These are phyloP conservation scores for Coenonympha arcania DNA, from an alignment of 2,888 invertebrate species.

Conservation along the genomic window DNA sequence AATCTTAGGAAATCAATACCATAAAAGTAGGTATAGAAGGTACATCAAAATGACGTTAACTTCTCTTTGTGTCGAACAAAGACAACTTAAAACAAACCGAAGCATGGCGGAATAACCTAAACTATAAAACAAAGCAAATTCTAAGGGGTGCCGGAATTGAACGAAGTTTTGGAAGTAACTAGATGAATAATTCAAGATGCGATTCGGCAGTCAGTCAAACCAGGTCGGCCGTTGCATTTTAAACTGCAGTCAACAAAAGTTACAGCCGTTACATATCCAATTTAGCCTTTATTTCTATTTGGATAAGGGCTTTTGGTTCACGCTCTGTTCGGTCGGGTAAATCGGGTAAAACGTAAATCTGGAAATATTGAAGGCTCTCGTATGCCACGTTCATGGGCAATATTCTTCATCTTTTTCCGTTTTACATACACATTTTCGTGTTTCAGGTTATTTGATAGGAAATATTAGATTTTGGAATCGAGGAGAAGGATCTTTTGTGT, in stretches of 20 bases:
- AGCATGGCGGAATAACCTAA: constrained; percentile 47
- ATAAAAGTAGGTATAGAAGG: neutral
- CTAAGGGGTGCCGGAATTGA: constrained; percentile 43
- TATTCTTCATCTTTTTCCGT: constrained; percentile 47
- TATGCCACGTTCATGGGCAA: constrained; percentile 51
- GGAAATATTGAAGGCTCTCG: constrained; percentile 54
- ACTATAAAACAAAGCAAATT: constrained; percentile 62
- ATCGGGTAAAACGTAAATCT: constrained; percentile 44
- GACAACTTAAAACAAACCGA: constrained; percentile 13
- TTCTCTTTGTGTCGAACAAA: neutral
- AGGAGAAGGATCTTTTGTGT: constrained; percentile 9
- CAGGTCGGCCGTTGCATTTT: constrained; percentile 57
- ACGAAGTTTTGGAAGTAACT: constrained; percentile 55
- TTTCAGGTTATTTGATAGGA: constrained; percentile 24
- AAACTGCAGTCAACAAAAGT: constrained; percentile 34
- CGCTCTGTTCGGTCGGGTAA: neutral
- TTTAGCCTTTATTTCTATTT: constrained; percentile 10
- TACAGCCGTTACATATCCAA: constrained; percentile 26
- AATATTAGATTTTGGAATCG: constrained; percentile 23
- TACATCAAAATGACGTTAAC: neutral
- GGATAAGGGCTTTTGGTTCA: constrained; percentile 7
- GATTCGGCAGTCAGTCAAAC: constrained; percentile 69
- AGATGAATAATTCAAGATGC: constrained; percentile 69
- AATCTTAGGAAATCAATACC: no score
- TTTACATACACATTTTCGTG: constrained; percentile 40